Base-by-base conservation (phyloP, 2,797 vertebrate genomes). In the Hypotaenidia okinawae region DNA sequence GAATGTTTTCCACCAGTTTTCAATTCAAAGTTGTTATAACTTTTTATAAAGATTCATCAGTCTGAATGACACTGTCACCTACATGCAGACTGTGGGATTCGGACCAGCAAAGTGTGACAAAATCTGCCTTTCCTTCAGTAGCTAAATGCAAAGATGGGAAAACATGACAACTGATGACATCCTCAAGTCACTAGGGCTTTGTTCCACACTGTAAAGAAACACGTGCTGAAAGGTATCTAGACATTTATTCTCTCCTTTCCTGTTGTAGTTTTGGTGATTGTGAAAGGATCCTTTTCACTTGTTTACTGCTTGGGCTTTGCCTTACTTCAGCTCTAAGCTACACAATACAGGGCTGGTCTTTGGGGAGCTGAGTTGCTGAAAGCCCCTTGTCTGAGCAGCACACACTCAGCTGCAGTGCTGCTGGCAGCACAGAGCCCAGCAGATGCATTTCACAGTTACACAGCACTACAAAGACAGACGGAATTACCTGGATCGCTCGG, bases 401-500 rank as follows among this genome's bases (percentile, higher is more conserved):
- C 23, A 30, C 54, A 32, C 58, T 85, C 68, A 64, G 19, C 21
- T 75, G 24, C 43, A 39, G 1, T 72, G 59, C 87, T 89, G 62
- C 58, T 85, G 84, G 67, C 1, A 78, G 49, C 70, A 83, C 47
- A 89, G 24, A 70, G 64, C 49, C 63, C 41, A 32, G 70, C 35
- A 94, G 83, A 73, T 35, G 28, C 49, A 74, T 32, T 86, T 84
- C 61, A 74, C 22, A 84, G n/a, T 62, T 49, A 77, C 90, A 49
- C 24, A 28, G 61, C 70, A 17, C 37, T 30, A 47, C 27, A 63
- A 55, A 43, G 81, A 10, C 30, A 49, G 9, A 68, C 43, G 51
- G 49, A 70, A 97, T 97, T 95, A 99, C 99, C 98, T 99, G 98
- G 16, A 99, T 98, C 9, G 98, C 97, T 37, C 98, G 98, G 96